A percentile compares a stretch with the other conserved stretches of the same genome.
phyloP scores from a whole-genome alignment of 2,888 invertebrate genomes.

The Epinotia brunnichana region DNA sequence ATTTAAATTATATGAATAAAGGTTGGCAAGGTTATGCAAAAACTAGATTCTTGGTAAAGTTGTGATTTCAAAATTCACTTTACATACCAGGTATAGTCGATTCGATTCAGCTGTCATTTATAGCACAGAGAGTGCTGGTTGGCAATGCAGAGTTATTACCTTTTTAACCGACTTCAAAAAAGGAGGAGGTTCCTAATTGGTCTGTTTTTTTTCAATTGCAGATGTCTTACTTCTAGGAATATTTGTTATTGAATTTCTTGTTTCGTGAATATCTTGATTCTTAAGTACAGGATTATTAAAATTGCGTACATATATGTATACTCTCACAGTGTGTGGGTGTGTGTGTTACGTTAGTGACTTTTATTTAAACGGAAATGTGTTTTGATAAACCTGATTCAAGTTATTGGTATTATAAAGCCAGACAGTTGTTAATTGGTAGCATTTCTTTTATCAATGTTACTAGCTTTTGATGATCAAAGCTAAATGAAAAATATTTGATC shows the following conservation, averaged over 20 bases:
- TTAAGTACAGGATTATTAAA: not conserved
- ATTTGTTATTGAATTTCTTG: not conserved
- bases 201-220: no score
- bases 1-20: not conserved
- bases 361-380: not conserved
- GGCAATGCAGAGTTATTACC: not conserved
- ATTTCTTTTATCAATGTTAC: not conserved
- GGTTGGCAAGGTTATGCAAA: not conserved
- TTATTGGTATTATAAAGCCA: not conserved
- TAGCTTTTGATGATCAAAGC: not conserved
- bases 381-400: not conserved
- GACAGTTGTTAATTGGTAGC: not conserved
- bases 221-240: not conserved
- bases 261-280: not conserved
- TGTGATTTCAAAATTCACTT: not conserved
- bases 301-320: not conserved
- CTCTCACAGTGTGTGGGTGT: no score
- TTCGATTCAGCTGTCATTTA: no score
- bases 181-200: no score
- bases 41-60: not conserved
- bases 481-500: conserved; percentile 1
- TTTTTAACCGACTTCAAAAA: no score
- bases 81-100: no score
- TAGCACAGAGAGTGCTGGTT: not conserved
- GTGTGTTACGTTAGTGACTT: not conserved